phyloP scores from a whole-genome alignment of 2,113 vertebrate genomes.

The Sardina pilchardus region DNA sequence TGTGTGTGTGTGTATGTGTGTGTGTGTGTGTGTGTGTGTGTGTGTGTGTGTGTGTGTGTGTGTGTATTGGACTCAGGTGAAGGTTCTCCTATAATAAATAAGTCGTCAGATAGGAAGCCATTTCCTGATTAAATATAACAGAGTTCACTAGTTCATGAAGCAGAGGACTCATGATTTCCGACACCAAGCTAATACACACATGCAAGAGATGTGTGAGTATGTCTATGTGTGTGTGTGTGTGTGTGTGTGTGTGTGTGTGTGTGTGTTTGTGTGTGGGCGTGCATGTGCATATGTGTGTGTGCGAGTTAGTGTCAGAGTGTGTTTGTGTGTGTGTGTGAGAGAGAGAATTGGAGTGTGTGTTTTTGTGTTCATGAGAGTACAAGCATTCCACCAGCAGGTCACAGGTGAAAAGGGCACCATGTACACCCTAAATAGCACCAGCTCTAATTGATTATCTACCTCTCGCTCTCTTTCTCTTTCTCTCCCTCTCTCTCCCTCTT shows the following conservation, averaged over 20 bases:
- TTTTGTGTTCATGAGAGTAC: neutral
- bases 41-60: slow-evolving; percentile 12
- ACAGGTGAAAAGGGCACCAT: neutral
- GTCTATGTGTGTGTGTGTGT: slow-evolving; percentile 12
- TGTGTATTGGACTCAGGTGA: neutral
- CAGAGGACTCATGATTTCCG: neutral
- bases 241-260: slow-evolving; percentile 16
- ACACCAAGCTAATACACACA: neutral
- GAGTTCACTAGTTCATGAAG: neutral
- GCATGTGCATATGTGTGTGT: slow-evolving; percentile 2
- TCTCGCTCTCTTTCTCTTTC: neutral
- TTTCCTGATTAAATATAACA: too few species aligned
- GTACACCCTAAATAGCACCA: neutral
- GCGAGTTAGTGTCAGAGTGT: neutral
- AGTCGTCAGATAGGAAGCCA: too few species aligned
- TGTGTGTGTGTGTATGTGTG: neutral
- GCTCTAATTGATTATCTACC: neutral
- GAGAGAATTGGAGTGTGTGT: too few species aligned
- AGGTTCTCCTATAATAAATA: too few species aligned
- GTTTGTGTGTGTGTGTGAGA: neutral
- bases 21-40: slow-evolving; percentile 29
- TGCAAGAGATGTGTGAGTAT: too few species aligned
- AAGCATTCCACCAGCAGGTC: neutral
- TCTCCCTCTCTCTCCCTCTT: slow-evolving; percentile 6
- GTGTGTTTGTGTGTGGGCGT: neutral